Conservation (phyloP, 2,888 invertebrate genomes). For the Octonoba sinensis region DNA sequence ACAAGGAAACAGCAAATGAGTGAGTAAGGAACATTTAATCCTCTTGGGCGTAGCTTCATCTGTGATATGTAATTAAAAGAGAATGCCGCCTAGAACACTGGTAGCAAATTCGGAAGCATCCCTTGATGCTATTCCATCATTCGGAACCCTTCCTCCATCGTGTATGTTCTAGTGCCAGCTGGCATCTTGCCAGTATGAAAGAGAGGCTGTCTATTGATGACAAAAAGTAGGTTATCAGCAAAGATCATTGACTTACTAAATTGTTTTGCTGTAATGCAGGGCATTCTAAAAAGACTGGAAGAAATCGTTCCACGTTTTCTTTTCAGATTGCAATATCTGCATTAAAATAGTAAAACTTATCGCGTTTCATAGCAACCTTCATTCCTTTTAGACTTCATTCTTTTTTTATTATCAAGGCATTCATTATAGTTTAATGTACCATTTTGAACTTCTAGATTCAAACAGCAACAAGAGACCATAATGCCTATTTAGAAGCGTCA, state of each 20-base stretch:
- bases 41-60: constrained; percentile 25
- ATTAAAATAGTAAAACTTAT: no score
- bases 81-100: constrained; percentile 8
- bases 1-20: not conserved
- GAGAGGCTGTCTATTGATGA: constrained; percentile 36
- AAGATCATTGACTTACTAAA: constrained; percentile 30
- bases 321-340: no score
- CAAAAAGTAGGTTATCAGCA: constrained; percentile 27
- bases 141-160: not conserved
- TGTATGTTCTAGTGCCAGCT: constrained; percentile 26
- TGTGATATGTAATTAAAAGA: constrained; percentile 35
- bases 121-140: constrained; percentile 13
- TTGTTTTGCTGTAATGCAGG: no score
- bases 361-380: no score
- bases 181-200: constrained; percentile 26
- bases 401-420: no score
- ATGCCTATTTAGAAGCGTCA: no score
- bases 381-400: no score
- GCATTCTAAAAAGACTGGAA: no score
- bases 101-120: constrained; percentile 22
- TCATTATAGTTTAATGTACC: no score
- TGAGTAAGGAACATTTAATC: not conserved
- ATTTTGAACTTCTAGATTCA: no score
- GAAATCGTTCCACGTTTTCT: no score
- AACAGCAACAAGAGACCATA: no score